Percentiles rank a stretch among this genome's conserved stretches.
Evolutionary conservation across 2,888 invertebrate species (phyloP).

Genomic region (Scelioninae gen. 2): DNA sequence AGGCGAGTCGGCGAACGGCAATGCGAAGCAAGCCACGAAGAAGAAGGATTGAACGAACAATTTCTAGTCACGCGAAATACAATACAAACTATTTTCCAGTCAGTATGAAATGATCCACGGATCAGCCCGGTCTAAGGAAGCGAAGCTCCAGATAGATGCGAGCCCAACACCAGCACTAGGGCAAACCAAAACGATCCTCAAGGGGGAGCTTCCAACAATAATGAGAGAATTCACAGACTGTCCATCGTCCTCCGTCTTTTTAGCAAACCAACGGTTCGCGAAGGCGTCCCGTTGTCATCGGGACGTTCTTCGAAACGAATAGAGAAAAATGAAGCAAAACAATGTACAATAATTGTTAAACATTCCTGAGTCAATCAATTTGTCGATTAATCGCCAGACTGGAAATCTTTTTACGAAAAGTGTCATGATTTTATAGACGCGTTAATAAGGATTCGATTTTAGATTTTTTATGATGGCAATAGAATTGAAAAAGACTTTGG

Average conservation of each 20-base stretch:
- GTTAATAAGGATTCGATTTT: neutral
- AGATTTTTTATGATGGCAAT: too few species aligned
- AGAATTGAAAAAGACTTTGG: too few species aligned
- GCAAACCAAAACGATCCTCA: slow-evolving; percentile 22
- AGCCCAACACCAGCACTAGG: neutral
- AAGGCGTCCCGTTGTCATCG: slow-evolving; percentile 9
- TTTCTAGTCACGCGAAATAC: slow-evolving; percentile 57
- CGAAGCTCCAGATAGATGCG: slow-evolving; percentile 28
- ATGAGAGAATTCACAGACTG: slow-evolving; percentile 56
- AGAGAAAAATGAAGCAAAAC: neutral
- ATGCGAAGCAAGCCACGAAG: slow-evolving; percentile 43
- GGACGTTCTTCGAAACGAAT: neutral
- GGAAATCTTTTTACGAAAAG: slow-evolving; percentile 3
- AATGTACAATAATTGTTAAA: slow-evolving; percentile 38
- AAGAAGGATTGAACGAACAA: slow-evolving; percentile 60
- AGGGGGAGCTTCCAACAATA: slow-evolving; percentile 48
- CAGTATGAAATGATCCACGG: slow-evolving; percentile 27
- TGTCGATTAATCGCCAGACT: slow-evolving; percentile 16
- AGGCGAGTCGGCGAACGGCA: slow-evolving; percentile 57
- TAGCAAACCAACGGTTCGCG: slow-evolving; percentile 8
- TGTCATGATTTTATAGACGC: neutral
- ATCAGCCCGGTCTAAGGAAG: slow-evolving; percentile 30
- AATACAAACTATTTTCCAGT: slow-evolving; percentile 19
- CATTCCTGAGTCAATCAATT: slow-evolving; percentile 49
- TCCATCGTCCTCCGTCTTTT: slow-evolving; percentile 57